Evolutionary conservation across 2,113 vertebrate genomes (phyloP), one percentile per base, ranked within the genome.

Genomic region (Apeltes quadracus): DNA sequence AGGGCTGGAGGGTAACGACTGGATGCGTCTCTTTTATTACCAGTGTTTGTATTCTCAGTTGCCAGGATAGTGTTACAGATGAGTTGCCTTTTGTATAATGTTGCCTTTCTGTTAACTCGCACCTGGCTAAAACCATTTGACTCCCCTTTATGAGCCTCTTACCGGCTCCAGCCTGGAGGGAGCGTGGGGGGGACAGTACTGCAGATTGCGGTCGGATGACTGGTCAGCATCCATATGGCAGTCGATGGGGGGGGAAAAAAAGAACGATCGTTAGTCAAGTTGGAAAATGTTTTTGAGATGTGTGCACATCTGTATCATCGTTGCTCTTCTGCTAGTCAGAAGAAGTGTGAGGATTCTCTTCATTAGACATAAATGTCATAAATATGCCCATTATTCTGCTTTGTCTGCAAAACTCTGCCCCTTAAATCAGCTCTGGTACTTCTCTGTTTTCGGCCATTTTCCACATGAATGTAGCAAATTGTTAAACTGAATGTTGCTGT

Each of bases 391-490:
- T 65, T 18, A 25, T 16, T 69, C 25, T 46, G 27, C 65, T 70
- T 75, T 36, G 11, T 63, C 36, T 75, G 59, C 56, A 53, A n/a
- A 61, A 54, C 34, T 29, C 38, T 5, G 54, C n/a, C 62, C 48
- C 48, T 46, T 27, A 36, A 58, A 55, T 73, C 48, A 43, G 12
- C 41, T 57, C 72, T 56, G 70, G 68, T 84, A 68, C 82, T 82
- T 50, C 16, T 56, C 76, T 59, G 38, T 73, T 76, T 59, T 10
- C 4, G 2, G 23, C 41, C 48, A 46, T 78, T 77, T 77, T 75
- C 39, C 53, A 68, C 63, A 76, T 78, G 69, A 89, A 90, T 88
- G 78, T 88, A 77, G 69, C 54, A 44, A 20, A 53, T 59, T 2
- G 54, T 50, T 48, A 46, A 53, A 50, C 62, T 75, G 13, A 82